Conservation (phyloP, 2,797 vertebrate genomes). For the Fistularia tabacaria region DNA sequence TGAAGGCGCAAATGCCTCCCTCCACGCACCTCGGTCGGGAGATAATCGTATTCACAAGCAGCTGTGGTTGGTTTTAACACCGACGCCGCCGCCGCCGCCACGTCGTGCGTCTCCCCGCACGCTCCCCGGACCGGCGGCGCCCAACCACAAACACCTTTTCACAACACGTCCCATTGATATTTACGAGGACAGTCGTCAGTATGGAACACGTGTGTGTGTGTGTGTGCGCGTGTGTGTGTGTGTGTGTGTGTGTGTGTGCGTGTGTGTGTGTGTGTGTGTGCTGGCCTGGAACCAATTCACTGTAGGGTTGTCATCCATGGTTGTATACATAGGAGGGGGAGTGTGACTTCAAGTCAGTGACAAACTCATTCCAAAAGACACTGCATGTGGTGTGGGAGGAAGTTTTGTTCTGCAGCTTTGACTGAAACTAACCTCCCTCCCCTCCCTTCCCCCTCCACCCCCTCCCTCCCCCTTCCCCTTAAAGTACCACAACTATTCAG, state of each 20-base stretch:
- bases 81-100: slow-evolving; percentile 34
- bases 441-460: slow-evolving; percentile 52
- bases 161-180: slow-evolving; percentile 46
- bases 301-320: slow-evolving; percentile 57
- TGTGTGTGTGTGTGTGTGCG: background rate
- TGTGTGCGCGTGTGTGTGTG: no score
- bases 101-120: no score
- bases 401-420: slow-evolving; percentile 77
- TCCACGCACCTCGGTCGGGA: slow-evolving; percentile 56
- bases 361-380: slow-evolving; percentile 72
- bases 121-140: slow-evolving; percentile 44
- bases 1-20: slow-evolving; percentile 62
- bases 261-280: background rate
- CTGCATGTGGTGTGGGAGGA: slow-evolving; percentile 76
- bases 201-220: no score
- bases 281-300: slow-evolving; percentile 49
- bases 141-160: slow-evolving; percentile 44
- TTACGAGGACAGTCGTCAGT: slow-evolving; percentile 37
- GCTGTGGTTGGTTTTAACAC: slow-evolving; percentile 47
- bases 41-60: slow-evolving; percentile 62
- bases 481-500: slow-evolving; percentile 82
- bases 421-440: slow-evolving; percentile 79
- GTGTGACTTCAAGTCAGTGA: slow-evolving; percentile 64
- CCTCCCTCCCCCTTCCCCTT: slow-evolving; percentile 69
- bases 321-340: slow-evolving; percentile 52